These are phyloP conservation scores for Paramormyrops hopkinsi DNA, from an alignment of 2,797 vertebrate genomes.

Conservation along the genomic window DNA sequence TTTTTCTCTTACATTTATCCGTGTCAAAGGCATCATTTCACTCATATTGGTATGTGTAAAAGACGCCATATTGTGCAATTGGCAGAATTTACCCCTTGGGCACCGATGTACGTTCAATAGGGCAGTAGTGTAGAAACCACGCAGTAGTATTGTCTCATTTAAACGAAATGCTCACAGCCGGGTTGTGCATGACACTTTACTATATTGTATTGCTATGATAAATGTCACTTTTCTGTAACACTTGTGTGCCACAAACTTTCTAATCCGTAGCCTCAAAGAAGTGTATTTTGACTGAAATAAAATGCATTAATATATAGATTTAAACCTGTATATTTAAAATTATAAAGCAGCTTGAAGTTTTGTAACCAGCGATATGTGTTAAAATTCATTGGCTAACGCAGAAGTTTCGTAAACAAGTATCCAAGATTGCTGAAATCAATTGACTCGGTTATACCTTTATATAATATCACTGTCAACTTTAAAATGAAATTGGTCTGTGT, in stretches of 20 bases:
- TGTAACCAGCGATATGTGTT: neutral
- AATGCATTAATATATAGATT: neutral
- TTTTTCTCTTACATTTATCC: neutral
- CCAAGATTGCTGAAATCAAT: neutral
- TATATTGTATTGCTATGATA: neutral
- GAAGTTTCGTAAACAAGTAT: neutral
- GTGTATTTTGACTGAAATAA: neutral
- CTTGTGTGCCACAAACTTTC: neutral
- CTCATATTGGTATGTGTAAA: constrained; percentile 42
- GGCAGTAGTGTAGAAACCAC: constrained; percentile 19
- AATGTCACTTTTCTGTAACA: neutral
- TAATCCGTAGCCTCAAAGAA: neutral
- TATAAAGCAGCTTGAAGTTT: neutral
- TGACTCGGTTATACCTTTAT: neutral
- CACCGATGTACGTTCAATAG: constrained; percentile 30
- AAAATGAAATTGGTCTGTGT: neutral
- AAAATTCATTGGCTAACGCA: neutral
- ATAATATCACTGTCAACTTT: neutral
- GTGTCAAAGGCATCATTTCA: constrained; percentile 26
- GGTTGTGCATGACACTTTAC: constrained; percentile 5
- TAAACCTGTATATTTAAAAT: neutral
- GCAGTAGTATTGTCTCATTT: constrained; percentile 15
- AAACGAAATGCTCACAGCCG: constrained; percentile 16
- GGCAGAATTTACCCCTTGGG: constrained; percentile 47
- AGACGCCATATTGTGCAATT: constrained; percentile 66